Evolutionary conservation across 2,113 vertebrate genomes (phyloP).

Genomic region (Eudyptes chrysolophus): DNA sequence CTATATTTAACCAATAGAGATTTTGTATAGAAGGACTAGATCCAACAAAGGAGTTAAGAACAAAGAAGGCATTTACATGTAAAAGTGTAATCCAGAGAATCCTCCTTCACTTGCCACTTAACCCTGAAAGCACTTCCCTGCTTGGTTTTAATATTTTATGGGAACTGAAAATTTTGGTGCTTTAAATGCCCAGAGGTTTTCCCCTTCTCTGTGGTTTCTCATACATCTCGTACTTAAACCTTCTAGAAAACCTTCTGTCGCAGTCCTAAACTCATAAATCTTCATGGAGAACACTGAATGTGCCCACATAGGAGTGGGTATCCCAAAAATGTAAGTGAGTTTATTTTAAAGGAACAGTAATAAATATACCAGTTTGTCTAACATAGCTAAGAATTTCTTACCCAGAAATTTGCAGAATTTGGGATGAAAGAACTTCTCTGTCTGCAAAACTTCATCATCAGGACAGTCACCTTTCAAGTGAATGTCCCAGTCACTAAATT

Average conservation of each 20-base stretch:
- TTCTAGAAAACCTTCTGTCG: neutral
- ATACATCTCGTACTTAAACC: neutral
- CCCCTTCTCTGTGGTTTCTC: neutral
- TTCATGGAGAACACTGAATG: neutral
- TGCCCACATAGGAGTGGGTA: neutral
- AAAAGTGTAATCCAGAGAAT: neutral
- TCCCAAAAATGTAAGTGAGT: neutral
- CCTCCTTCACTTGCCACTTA: neutral
- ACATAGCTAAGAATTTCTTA: neutral
- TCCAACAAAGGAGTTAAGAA: neutral
- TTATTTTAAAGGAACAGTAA: neutral
- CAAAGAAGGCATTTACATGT: neutral
- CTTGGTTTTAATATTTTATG: neutral
- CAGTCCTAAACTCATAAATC: neutral
- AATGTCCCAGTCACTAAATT: neutral
- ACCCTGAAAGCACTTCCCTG: neutral
- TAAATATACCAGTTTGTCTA: neutral
- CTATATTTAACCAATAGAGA: neutral
- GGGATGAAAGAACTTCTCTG: neutral
- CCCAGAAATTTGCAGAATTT: neutral
- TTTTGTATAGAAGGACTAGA: neutral
- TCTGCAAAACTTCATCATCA: neutral
- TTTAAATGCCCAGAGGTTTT: neutral
- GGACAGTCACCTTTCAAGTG: neutral
- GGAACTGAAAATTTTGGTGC: neutral